A percentile compares a stretch with the other conserved stretches of the same genome.
Evolutionary conservation across 2,888 invertebrate species (phyloP).

Genomic region (Holacanthella duospinosa): DNA sequence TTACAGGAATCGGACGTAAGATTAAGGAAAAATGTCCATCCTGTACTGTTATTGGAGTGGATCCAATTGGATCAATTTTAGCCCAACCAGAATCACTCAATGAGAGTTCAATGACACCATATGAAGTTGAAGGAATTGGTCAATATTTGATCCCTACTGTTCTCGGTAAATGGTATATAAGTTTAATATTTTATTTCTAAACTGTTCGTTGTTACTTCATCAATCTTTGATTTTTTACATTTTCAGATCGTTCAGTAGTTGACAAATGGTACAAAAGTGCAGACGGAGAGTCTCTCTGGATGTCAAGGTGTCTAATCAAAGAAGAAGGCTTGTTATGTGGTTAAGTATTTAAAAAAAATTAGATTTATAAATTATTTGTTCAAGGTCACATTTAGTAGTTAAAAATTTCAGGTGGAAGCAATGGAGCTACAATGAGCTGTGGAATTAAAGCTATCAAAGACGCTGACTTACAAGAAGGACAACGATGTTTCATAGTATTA

Average conservation of each 20-base stretch:
- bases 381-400: not conserved
- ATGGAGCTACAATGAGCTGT: conserved; percentile 69
- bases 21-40: conserved; percentile 74
- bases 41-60: conserved; percentile 72
- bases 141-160: conserved; percentile 94
- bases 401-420: conserved; percentile 63
- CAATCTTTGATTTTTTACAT: not conserved
- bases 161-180: conserved; percentile 45
- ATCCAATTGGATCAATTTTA: conserved; percentile 85
- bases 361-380: conserved; percentile 40
- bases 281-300: conserved; percentile 67
- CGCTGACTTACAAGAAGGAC: conserved; percentile 63
- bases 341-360: conserved; percentile 42
- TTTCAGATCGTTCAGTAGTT: conserved; percentile 58
- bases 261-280: conserved; percentile 80
- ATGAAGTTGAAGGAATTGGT: conserved; percentile 87
- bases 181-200: not conserved
- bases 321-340: conserved; percentile 90
- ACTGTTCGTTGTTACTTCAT: too few relatives aligned
- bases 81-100: conserved; percentile 72
- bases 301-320: conserved; percentile 75
- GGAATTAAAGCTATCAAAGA: conserved; percentile 45
- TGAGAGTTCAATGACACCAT: conserved; percentile 56
- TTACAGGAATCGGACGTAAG: conserved; percentile 81
- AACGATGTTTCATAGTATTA: conserved; percentile 78